These are phyloP conservation scores for Xanthia togata DNA, from an alignment of 2,888 invertebrate species.

Conservation along the genomic window DNA sequence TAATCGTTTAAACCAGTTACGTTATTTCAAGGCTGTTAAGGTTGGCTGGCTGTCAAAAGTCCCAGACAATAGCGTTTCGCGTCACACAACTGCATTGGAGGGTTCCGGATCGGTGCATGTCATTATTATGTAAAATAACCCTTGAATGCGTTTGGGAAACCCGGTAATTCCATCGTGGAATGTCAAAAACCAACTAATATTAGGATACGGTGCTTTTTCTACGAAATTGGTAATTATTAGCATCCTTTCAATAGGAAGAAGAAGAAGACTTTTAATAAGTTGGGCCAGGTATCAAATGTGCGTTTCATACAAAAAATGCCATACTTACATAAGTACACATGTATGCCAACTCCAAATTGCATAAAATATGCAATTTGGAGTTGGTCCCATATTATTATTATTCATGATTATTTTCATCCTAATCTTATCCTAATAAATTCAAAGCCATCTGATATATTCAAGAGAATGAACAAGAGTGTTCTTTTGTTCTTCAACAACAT, in stretches of 20 bases:
- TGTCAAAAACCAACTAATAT: neutral
- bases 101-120: conserved; percentile 75
- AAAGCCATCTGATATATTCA: too few species aligned
- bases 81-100: conserved; percentile 73
- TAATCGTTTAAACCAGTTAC: conserved; percentile 44
- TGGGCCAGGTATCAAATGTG: neutral
- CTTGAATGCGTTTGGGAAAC: conserved; percentile 30
- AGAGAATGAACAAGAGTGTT: neutral
- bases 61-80: conserved; percentile 77
- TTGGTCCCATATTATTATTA: neutral
- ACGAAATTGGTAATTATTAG: neutral
- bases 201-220: conserved; percentile 4
- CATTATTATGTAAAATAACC: conserved; percentile 73
- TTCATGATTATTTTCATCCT: neutral
- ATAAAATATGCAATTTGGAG: neutral
- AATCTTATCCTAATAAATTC: neutral
- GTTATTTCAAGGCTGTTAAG: conserved; percentile 69
- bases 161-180: conserved; percentile 13
- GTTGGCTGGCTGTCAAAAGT: conserved; percentile 78
- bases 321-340: too few species aligned
- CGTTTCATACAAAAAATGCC: neutral
- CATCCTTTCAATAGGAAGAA: neutral
- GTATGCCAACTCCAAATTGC: too few species aligned
- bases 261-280: neutral
- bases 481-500: neutral